These are phyloP conservation scores for Drosophila neotestacea DNA, from an alignment of 2,888 invertebrate genomes.

Conservation along the genomic window DNA sequence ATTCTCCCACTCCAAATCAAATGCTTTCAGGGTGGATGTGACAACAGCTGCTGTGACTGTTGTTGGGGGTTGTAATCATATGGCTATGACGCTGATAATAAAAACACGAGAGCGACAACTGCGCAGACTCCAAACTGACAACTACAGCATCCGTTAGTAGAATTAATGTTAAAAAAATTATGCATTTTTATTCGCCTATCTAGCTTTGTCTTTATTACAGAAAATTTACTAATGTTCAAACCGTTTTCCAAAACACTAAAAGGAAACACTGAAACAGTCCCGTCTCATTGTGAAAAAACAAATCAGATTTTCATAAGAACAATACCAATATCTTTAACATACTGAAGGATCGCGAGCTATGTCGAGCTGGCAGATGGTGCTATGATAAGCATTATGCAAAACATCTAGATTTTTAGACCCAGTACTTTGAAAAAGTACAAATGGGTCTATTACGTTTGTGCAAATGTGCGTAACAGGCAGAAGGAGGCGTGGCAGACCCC, in stretches of 20 bases:
- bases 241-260: background rate
- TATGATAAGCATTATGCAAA: no score
- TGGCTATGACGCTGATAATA: slow-evolving; percentile 21
- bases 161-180: background rate
- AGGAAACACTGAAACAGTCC: background rate
- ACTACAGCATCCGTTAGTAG: slow-evolving; percentile 38
- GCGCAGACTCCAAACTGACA: slow-evolving; percentile 40
- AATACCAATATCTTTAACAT: slow-evolving; percentile 6
- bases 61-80: slow-evolving; percentile 33
- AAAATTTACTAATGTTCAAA: background rate
- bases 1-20: background rate
- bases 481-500: no score
- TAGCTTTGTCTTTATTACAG: background rate
- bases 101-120: slow-evolving; percentile 21
- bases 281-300: background rate
- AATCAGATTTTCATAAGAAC: background rate
- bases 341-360: slow-evolving; percentile 13
- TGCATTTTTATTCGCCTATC: no score
- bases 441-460: no score
- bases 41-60: slow-evolving; percentile 40
- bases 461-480: no score
- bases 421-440: no score
- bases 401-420: no score
- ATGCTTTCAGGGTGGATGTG: slow-evolving; percentile 30
- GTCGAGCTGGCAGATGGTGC: background rate